Conservation (phyloP, 2,113 vertebrate species). For the Lota lota region DNA sequence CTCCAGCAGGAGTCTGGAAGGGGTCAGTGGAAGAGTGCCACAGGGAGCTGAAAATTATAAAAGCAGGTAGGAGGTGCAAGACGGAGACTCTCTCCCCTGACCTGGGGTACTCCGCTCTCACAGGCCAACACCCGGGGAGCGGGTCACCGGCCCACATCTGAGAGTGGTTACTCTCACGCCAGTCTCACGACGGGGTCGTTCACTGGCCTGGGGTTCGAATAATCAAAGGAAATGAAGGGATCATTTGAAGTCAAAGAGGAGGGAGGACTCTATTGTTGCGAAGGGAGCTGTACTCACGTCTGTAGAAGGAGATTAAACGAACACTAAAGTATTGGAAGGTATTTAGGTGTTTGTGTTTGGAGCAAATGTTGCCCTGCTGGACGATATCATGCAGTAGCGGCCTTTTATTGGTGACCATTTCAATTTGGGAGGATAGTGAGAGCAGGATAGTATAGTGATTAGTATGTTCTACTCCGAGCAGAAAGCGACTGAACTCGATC, state of each 20-base stretch:
- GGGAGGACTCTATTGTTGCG: conserved; percentile 56
- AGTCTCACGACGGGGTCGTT: conserved; percentile 58
- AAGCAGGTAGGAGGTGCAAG: conserved; percentile 53
- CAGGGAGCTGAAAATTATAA: conserved; percentile 55
- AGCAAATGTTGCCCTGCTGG: too few relatives aligned
- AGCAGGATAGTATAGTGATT: too few relatives aligned
- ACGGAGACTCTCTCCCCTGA: conserved; percentile 45
- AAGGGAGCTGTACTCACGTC: conserved; percentile 21
- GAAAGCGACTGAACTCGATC: too few relatives aligned
- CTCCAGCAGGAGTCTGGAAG: conserved; percentile 41
- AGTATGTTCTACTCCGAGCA: too few relatives aligned
- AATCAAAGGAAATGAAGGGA: conserved; percentile 67
- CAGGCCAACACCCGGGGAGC: conserved; percentile 19
- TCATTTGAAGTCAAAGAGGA: conserved; percentile 57
- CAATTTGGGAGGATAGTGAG: too few relatives aligned
- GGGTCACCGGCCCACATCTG: conserved; percentile 66
- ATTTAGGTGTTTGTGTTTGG: too few relatives aligned
- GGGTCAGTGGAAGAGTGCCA: conserved; percentile 54
- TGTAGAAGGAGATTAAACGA: too few relatives aligned
- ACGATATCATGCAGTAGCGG: too few relatives aligned
- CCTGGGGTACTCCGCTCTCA: conserved; percentile 43
- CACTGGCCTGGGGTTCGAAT: conserved; percentile 52
- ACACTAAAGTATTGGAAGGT: too few relatives aligned
- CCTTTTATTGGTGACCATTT: too few relatives aligned
- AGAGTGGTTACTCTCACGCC: conserved; percentile 72